These are phyloP conservation scores for Himalopsyche japonica DNA, from an alignment of 2,888 invertebrate species.

Conservation along the genomic window DNA sequence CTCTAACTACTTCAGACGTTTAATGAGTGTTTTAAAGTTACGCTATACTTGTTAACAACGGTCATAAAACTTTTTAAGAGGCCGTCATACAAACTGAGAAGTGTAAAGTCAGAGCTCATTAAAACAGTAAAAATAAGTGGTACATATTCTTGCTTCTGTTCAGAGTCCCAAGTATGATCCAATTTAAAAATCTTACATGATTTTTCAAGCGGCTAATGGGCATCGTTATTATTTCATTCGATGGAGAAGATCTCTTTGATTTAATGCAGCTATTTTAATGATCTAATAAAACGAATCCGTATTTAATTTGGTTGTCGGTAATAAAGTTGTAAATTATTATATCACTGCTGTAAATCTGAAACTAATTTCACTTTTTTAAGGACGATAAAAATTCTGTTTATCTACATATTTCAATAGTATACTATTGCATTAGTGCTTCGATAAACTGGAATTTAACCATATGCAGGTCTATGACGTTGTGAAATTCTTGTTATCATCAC, in stretches of 20 bases:
- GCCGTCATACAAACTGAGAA: constrained; percentile 7
- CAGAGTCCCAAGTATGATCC: background rate
- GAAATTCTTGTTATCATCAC: too few species aligned
- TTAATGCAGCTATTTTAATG: background rate
- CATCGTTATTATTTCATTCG: background rate
- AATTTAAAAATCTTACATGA: background rate
- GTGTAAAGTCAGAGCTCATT: constrained; percentile 29
- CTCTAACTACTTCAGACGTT: constrained; percentile 13
- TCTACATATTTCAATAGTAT: too few species aligned
- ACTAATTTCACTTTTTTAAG: too few species aligned
- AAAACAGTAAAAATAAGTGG: constrained; percentile 8
- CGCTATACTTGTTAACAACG: constrained; percentile 35
- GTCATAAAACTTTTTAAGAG: constrained; percentile 32
- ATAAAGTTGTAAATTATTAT: too few species aligned
- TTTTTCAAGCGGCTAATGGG: background rate
- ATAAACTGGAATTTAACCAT: too few species aligned
- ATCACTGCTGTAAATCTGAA: too few species aligned
- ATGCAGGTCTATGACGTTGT: too few species aligned
- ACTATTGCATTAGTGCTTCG: too few species aligned
- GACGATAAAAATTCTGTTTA: too few species aligned
- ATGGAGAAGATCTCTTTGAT: background rate
- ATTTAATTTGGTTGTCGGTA: background rate
- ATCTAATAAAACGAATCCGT: background rate
- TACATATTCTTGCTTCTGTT: background rate
- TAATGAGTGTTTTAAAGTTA: constrained; percentile 37